These are phyloP conservation scores for Noctua janthe DNA, from an alignment of 2,888 invertebrate genomes.

Conservation along the genomic window DNA sequence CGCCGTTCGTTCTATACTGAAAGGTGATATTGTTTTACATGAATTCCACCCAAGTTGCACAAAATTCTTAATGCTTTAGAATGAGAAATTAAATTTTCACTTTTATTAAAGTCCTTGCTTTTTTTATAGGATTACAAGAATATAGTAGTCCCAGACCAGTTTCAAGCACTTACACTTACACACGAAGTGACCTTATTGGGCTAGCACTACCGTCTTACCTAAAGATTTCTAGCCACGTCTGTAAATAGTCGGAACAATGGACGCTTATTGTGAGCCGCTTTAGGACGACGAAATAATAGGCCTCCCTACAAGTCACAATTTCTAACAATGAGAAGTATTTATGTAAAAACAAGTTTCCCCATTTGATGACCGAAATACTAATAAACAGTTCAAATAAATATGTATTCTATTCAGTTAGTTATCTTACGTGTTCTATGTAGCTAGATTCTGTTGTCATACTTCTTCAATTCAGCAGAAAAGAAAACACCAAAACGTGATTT, in stretches of 20 bases:
- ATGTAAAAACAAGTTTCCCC: not conserved
- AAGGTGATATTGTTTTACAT: constrained; percentile 57
- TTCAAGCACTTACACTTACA: not conserved
- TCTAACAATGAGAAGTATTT: not conserved
- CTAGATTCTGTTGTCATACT: not conserved
- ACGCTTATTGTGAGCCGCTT: constrained; percentile 1
- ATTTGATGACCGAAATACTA: not conserved
- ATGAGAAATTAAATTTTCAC: constrained; percentile 12
- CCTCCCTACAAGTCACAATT: not conserved
- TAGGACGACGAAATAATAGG: constrained; percentile 22
- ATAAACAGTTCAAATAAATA: not conserved
- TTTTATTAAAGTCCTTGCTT: not conserved
- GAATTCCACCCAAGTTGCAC: constrained; percentile 30
- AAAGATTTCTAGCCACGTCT: not conserved
- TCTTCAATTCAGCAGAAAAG: constrained; percentile 16
- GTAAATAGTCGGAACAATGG: not conserved
- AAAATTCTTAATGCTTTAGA: constrained; percentile 28
- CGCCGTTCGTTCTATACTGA: constrained; percentile 44
- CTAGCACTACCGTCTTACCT: too few relatives aligned
- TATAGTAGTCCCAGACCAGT: not conserved
- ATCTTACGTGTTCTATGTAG: not conserved
- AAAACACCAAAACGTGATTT: constrained; percentile 24
- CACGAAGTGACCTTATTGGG: not conserved
- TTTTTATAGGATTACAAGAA: not conserved
- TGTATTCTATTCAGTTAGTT: not conserved